A percentile compares a stretch with the other conserved stretches of the same genome.
Evolutionary conservation across 2,888 invertebrate species (phyloP).

Genomic region (Platycnemis pennipes): DNA sequence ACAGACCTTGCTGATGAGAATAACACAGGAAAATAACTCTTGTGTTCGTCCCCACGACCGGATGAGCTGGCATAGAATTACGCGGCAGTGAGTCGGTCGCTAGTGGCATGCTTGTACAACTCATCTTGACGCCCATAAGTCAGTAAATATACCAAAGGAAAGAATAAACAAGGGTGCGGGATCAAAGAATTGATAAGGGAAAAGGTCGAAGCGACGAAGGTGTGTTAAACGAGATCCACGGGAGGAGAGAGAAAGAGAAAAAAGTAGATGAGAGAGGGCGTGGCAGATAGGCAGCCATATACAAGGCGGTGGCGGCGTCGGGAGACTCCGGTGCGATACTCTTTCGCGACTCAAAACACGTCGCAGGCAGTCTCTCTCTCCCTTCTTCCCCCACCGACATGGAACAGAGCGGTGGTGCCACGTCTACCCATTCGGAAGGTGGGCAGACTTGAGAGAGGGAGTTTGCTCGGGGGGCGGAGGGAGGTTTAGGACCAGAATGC

Average conservation of each 20-base stretch:
- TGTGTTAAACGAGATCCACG: neutral
- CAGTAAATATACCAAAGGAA: neutral
- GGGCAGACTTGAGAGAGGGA: neutral
- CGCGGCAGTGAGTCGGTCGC: neutral
- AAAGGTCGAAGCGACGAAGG: neutral
- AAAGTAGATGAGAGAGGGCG: neutral
- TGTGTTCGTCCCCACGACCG: too few relatives aligned
- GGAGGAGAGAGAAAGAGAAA: neutral
- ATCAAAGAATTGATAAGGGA: neutral
- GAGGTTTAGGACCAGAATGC: conserved; percentile 2
- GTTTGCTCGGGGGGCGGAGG: neutral
- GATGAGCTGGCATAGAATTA: too few relatives aligned
- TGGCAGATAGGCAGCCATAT: neutral
- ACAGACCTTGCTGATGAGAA: too few relatives aligned
- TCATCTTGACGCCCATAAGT: neutral
- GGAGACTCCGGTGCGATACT: conserved; percentile 52
- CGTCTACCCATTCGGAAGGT: neutral
- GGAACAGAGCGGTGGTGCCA: neutral
- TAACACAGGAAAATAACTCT: too few relatives aligned
- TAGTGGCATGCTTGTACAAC: neutral
- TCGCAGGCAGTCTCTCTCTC: neutral
- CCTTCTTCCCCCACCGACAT: neutral
- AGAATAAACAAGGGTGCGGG: conserved; percentile 3
- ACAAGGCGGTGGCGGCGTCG: neutral
- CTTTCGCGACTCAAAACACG: conserved; percentile 34